Base-by-base conservation (phyloP, 2,113 vertebrate species). In the Hippopotamus amphibius region DNA sequence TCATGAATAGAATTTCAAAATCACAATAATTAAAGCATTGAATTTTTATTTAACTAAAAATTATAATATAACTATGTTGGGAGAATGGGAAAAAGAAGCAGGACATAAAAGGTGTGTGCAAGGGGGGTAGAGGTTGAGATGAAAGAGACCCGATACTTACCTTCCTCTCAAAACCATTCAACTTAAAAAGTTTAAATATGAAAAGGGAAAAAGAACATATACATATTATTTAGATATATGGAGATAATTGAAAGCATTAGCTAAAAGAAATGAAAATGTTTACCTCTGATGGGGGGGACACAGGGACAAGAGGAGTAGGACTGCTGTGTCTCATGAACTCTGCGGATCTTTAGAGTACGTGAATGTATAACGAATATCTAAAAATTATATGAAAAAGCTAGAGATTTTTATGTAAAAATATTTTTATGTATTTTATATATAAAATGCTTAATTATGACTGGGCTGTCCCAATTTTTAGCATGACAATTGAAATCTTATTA, bases 21-120 rank as follows among this genome's bases (percentile, higher is more conserved):
- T 30, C 43, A 89, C 48, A 69, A 24, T 68, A 46, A 76, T 6
- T 48, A 43, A 93, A 95, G 76, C n/a, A 77, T 1, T 57, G 22
- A 55, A 68, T 21, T 88, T 83, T 91, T 83, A 90, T 16, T 90
- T 86, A 81, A 80, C 4, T 43, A 84, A 83, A 93, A 68, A 55
- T 30, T 89, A 28, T 63, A 77, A 88, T 65, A 21, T 19, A 66
- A 89, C 4, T 46, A 46, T 59, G 6, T 61, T 79, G 48, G 3
- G 55, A 83, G 48, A 92, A 90, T 41, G 30, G 7, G 3, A 14
- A 30, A 19, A 76, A n/a, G 7, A 83, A 28, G 22, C 5, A 89
- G 48, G 33, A 88, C 33, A 43, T 77, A 33, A 88, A 63, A 77
- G 48, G 16, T 1, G 0, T 28, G 24, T 55, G n/a, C 37, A 28